Percentiles rank a stretch among this genome's conserved stretches.
These are phyloP conservation scores for Dolichomitus sp. DNA, from an alignment of 2,888 invertebrate genomes.

Conservation along the genomic window DNA sequence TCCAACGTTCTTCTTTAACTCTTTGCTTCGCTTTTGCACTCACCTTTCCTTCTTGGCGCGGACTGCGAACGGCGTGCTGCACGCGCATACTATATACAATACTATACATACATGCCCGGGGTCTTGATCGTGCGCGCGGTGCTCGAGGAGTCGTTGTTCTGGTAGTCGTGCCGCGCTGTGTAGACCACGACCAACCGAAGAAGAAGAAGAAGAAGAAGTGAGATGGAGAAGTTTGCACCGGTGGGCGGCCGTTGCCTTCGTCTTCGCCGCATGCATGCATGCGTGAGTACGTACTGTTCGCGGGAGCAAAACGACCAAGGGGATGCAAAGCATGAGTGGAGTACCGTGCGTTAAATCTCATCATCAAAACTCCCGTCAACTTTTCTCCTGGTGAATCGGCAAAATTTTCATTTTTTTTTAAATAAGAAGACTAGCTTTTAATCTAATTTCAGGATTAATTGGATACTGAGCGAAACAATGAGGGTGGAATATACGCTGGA, in stretches of 20 bases:
- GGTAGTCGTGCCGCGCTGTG: slow-evolving; percentile 66
- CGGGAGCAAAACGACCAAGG: slow-evolving; percentile 11
- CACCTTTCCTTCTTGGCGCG: slow-evolving; percentile 62
- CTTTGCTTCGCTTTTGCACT: slow-evolving; percentile 81
- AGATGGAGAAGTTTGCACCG: slow-evolving; percentile 49
- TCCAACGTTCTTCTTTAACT: slow-evolving; percentile 84
- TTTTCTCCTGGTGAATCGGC: not conserved
- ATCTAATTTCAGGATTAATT: not conserved
- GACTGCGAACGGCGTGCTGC: slow-evolving; percentile 62
- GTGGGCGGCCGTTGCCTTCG: slow-evolving; percentile 48
- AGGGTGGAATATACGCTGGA: not conserved
- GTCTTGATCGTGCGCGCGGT: slow-evolving; percentile 61
- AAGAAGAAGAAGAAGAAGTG: slow-evolving; percentile 12
- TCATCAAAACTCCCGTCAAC: slow-evolving; percentile 1
- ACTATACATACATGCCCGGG: slow-evolving; percentile 47
- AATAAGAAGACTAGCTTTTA: not conserved
- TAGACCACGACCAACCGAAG: slow-evolving; percentile 48
- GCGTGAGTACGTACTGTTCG: slow-evolving; percentile 52
- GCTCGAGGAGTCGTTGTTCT: slow-evolving; percentile 60
- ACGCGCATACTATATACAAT: slow-evolving; percentile 57
- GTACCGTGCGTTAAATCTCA: slow-evolving; percentile 13
- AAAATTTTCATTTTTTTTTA: slow-evolving; percentile 7
- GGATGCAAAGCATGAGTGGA: slow-evolving; percentile 12
- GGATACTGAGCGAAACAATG: not conserved
- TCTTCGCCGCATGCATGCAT: slow-evolving; percentile 53